Percentiles rank a stretch among this genome's conserved stretches.
These are phyloP conservation scores for Ornithorhynchus anatinus DNA, from an alignment of 2,113 vertebrate genomes.

Conservation along the genomic window DNA sequence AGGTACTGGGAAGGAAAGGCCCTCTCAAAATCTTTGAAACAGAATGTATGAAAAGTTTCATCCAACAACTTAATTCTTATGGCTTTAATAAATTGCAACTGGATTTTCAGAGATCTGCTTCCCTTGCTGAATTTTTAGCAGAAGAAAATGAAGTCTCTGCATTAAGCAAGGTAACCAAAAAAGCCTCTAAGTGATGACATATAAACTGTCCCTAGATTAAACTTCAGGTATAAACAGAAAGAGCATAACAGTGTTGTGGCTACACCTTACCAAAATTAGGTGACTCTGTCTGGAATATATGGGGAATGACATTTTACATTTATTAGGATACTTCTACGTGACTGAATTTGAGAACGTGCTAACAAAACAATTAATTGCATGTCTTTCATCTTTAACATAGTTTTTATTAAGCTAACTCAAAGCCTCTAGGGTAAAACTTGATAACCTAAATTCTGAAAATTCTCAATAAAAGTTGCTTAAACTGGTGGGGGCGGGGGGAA, in stretches of 20 bases:
- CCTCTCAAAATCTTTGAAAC: conserved; percentile 50
- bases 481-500: too few species aligned
- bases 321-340: background rate
- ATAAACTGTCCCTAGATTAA: background rate
- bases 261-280: background rate
- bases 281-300: background rate
- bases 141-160: conserved; percentile 35
- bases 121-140: conserved; percentile 41
- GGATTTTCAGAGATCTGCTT: conserved; percentile 47
- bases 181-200: background rate
- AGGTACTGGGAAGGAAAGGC: conserved; percentile 27
- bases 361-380: too few species aligned
- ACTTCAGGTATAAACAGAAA: background rate
- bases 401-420: too few species aligned
- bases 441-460: too few species aligned
- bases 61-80: conserved; percentile 54
- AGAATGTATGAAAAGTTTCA: conserved; percentile 40
- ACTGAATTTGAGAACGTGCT: background rate
- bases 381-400: too few species aligned
- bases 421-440: too few species aligned
- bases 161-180: conserved; percentile 41
- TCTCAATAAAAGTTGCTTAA: too few species aligned
- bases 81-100: conserved; percentile 49
- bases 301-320: background rate
- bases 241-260: background rate